phyloP scores from a whole-genome alignment of 2,797 vertebrate species.

The Protonibea diacanthus region DNA sequence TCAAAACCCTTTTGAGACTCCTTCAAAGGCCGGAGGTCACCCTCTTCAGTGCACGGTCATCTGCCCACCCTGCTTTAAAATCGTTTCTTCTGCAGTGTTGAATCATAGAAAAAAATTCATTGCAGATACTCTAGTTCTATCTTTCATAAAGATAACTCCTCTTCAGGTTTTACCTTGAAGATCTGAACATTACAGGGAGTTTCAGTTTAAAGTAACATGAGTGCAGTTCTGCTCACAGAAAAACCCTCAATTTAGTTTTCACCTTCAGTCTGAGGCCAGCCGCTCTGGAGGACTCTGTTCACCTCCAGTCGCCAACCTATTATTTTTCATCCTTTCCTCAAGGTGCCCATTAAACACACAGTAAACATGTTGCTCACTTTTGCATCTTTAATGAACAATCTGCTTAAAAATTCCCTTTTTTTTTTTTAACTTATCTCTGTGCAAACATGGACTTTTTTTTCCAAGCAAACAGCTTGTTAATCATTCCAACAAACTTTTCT shows the following conservation, averaged over 20 bases:
- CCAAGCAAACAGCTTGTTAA: conserved; percentile 34
- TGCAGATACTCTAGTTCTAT: not conserved
- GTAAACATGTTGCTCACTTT: not conserved
- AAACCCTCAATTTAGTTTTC: conserved; percentile 31
- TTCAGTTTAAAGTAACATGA: conserved; percentile 15
- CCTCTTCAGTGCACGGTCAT: conserved; percentile 5
- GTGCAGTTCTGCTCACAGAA: not conserved
- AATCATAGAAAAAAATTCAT: conserved; percentile 12
- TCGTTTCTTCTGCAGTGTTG: conserved; percentile 2
- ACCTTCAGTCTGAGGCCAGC: conserved; percentile 31
- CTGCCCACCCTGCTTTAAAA: conserved; percentile 23
- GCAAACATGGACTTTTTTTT: conserved; percentile 17
- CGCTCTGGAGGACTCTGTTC: conserved; percentile 2
- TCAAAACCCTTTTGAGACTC: conserved; percentile 26
- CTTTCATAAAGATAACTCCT: conserved; percentile 15
- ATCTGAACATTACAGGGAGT: conserved; percentile 10
- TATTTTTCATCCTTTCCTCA: conserved; percentile 31
- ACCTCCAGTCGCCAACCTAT: conserved; percentile 20
- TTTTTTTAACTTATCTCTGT: conserved; percentile 17
- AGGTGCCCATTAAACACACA: conserved; percentile 39
- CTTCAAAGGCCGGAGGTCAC: conserved; percentile 37
- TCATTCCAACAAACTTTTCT: conserved; percentile 44
- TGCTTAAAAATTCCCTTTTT: conserved; percentile 20
- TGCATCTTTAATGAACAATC: conserved; percentile 50
- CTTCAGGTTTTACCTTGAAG: conserved; percentile 31